Evolutionary conservation across 2,113 vertebrate species (phyloP), one percentile per base, ranked within the genome.

Genomic region (Delphinus delphis): DNA sequence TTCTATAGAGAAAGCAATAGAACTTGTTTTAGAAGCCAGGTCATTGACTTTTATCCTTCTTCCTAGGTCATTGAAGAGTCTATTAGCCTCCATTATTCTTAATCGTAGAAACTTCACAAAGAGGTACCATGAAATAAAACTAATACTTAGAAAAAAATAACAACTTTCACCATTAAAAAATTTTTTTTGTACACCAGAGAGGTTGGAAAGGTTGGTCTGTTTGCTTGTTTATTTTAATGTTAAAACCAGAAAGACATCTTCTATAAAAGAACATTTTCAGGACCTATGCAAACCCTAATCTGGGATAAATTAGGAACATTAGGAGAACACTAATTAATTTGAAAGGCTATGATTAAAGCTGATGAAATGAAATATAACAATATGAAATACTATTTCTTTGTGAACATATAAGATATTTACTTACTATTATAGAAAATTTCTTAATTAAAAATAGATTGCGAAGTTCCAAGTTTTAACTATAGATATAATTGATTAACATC

Each of bases 191-290:
- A 3, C 7, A 31, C 12, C n/a, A 79, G 21, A 89, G 17, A 71
- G 5, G 31, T 36, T 41, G 20, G 28, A 26, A 62, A 62, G 25
- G 28, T 31, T 65, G 63, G 26, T 33, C 44, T 53, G 47, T 73
- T 93, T 84, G 93, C 36, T 73, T 79, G 6, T 73, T 73, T 95
- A 21, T 93, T 85, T 87, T 79, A n/a, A 20, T 74, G 17, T 92
- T 93, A 60, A 83, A 93, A 73, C 15, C 38, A 73, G 17, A 62
- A 71, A 82, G 3, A 9, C 2, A 55, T 63, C 25, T 82, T 70
- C 31, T 13, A 5, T 20, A 23, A 21, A 26, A 87, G 12, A 73
- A 47, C 33, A 31, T 44, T 88, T 88, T 74, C 10, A 76, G 8
- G 23, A 18, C 28, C 31, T 86, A 41, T n/a, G 18, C 7, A 82